Conservation (phyloP, 2,797 vertebrate genomes). For the Anomalospiza imberbis region DNA sequence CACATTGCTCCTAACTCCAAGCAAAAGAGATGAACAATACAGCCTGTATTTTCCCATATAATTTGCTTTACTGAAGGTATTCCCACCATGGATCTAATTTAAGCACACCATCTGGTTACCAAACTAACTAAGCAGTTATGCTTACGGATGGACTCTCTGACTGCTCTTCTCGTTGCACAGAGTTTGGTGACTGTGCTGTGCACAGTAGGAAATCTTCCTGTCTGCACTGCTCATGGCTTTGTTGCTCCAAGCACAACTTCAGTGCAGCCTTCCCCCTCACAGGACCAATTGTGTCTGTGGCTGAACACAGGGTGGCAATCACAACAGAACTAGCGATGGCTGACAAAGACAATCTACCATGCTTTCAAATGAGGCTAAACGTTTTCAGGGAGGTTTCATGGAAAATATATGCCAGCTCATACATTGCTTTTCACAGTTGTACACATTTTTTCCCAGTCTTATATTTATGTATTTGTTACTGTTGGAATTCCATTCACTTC, state of each 20-base stretch:
- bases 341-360: background rate
- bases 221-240: background rate
- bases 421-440: background rate
- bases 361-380: background rate
- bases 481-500: slow-evolving; percentile 19
- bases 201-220: background rate
- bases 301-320: background rate
- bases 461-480: slow-evolving; percentile 18
- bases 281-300: background rate
- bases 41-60: background rate
- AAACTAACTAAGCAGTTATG: background rate
- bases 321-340: background rate
- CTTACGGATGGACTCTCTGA: background rate
- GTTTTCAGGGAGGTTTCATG: background rate
- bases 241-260: background rate
- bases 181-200: background rate
- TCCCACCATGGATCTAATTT: background rate
- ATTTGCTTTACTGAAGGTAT: background rate
- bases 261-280: background rate
- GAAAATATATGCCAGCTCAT: background rate
- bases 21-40: background rate
- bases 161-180: background rate
- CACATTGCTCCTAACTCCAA: background rate
- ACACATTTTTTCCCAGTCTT: background rate
- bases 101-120: background rate